A percentile compares a stretch with the other conserved stretches of the same genome.
These are phyloP conservation scores for Hedya salicella DNA, from an alignment of 2,888 invertebrate species.

Conservation along the genomic window DNA sequence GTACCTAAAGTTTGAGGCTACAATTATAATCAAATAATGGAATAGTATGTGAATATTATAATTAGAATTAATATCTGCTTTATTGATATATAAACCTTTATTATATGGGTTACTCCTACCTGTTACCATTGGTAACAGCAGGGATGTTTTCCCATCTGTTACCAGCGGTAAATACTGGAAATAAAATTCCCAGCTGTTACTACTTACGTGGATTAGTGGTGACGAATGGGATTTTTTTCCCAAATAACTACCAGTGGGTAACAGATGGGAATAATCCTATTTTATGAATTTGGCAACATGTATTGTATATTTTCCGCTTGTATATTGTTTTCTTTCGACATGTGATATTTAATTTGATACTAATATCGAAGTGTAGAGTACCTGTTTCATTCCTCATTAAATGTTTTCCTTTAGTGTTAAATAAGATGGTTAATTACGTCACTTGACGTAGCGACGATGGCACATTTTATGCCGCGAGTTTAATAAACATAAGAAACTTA, in stretches of 20 bases:
- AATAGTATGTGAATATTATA: conserved; percentile 1
- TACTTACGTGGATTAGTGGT: too few relatives aligned
- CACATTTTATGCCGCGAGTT: neutral
- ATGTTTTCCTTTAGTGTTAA: conserved; percentile 9
- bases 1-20: conserved; percentile 18
- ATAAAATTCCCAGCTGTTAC: too few relatives aligned
- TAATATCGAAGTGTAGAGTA: conserved; percentile 46
- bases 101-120: too few relatives aligned
- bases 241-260: too few relatives aligned
- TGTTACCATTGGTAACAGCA: too few relatives aligned
- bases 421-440: neutral
- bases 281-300: neutral
- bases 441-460: neutral
- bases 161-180: too few relatives aligned
- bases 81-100: too few relatives aligned
- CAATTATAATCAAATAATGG: conserved; percentile 11
- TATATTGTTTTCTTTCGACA: conserved; percentile 57
- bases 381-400: conserved; percentile 27
- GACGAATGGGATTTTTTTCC: too few relatives aligned
- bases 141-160: too few relatives aligned
- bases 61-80: neutral
- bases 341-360: conserved; percentile 66
- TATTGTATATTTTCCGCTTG: conserved; percentile 46
- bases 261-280: neutral
- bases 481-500: neutral